Evolutionary conservation across 53 echinoderm and acorn worm species (phyloP).

Genomic region (Holothuria leucospilota): DNA sequence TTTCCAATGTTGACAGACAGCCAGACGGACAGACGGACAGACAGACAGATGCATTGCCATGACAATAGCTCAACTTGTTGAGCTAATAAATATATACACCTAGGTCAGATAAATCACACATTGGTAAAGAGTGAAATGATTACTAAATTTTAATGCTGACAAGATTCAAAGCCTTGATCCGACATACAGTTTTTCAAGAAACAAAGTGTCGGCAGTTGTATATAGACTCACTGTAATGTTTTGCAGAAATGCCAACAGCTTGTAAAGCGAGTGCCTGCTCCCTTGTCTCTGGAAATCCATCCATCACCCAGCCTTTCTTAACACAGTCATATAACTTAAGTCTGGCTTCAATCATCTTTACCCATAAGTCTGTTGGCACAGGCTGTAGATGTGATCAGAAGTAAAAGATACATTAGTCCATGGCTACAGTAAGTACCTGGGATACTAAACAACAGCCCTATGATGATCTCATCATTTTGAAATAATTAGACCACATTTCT

Average conservation of each 20-base stretch:
- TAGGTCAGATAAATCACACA: too few relatives aligned
- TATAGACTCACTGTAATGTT: slow-evolving; percentile 82
- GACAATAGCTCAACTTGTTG: too few relatives aligned
- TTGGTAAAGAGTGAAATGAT: too few relatives aligned
- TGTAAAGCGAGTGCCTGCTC: slow-evolving; percentile 95
- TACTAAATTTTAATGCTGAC: neutral
- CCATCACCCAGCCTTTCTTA: slow-evolving; percentile 95
- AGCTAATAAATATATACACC: too few relatives aligned
- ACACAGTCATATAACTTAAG: slow-evolving; percentile 95
- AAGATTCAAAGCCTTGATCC: neutral
- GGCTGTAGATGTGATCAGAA: slow-evolving; percentile 13
- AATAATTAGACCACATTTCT: too few relatives aligned
- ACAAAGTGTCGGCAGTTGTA: neutral
- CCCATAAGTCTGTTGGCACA: slow-evolving; percentile 86
- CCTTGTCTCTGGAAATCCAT: slow-evolving; percentile 91
- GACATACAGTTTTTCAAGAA: neutral
- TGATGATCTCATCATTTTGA: too few relatives aligned
- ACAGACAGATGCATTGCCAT: too few relatives aligned
- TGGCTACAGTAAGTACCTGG: too few relatives aligned
- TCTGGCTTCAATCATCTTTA: slow-evolving; percentile 81
- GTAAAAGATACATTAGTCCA: too few relatives aligned
- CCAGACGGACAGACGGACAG: too few relatives aligned
- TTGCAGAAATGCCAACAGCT: slow-evolving; percentile 85
- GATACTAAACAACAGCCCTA: too few relatives aligned
- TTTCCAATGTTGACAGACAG: too few relatives aligned